These are phyloP conservation scores for Anodontia alba DNA, from an alignment of 2,888 invertebrate species.

Conservation along the genomic window DNA sequence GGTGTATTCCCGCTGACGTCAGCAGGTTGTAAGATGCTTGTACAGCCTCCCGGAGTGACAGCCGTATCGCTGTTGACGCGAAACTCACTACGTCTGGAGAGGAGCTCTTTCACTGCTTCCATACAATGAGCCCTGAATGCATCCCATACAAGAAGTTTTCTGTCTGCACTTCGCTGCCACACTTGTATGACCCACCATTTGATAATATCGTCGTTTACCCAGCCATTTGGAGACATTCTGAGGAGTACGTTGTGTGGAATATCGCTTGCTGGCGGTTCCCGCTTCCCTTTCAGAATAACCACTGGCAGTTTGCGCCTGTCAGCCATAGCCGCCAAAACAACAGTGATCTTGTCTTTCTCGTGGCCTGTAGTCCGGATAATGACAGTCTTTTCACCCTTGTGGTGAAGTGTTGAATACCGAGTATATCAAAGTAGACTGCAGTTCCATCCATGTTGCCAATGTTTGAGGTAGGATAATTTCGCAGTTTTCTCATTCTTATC, in stretches of 20 bases:
- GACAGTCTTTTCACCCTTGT: constrained; percentile 31
- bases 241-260: constrained; percentile 26
- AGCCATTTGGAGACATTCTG: constrained; percentile 27
- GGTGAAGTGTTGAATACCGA: constrained; percentile 30
- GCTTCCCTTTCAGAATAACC: constrained; percentile 26
- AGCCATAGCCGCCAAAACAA: constrained; percentile 34
- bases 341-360: constrained; percentile 29
- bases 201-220: constrained; percentile 29
- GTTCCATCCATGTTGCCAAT: constrained; percentile 39
- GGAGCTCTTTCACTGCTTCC: constrained; percentile 22
- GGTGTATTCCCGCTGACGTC: constrained; percentile 38
- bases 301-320: constrained; percentile 33
- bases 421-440: constrained; percentile 40
- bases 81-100: constrained; percentile 30
- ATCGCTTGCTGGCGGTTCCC: constrained; percentile 11
- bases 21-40: constrained; percentile 29
- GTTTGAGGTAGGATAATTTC: neutral
- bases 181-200: constrained; percentile 33
- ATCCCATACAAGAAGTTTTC: constrained; percentile 26
- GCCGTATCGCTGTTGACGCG: constrained; percentile 13
- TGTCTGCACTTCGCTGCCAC: neutral
- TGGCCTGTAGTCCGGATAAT: constrained; percentile 37
- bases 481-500: constrained; percentile 29
- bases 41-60: constrained; percentile 34
- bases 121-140: constrained; percentile 26